Evolutionary conservation across 1,140 invertebrate species (phyloP), one percentile per base, ranked within the genome.

Genomic region (Olivierus martensii): DNA sequence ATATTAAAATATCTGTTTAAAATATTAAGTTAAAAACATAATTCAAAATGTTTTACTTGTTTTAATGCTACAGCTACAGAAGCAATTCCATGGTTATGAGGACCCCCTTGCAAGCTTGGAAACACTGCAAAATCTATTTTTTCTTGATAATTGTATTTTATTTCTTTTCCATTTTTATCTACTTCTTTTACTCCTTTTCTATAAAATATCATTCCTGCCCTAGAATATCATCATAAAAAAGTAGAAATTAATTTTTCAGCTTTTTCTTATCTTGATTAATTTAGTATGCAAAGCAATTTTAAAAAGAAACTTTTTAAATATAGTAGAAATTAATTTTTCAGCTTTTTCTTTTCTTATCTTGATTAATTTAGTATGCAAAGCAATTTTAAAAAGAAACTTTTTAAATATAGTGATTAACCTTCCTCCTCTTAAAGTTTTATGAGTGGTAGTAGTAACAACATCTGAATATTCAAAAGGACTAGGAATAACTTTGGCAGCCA

Each of bases 81-180:
- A 52, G 75, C 79, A 64, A 83, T 82, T 14, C 78, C 75, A 62
- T 82, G 77, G 59, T 80, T 80, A 62, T 82, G 79, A 44, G 80
- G 80, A 18, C 80, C 80, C 21, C 80, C 80, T 65, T 83, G 80
- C 19, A 81, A 66, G 18, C 78, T 76, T 3, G 80, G 80, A 63
- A 82, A 82, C 3, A 83, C 77, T n/a, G 80, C 79, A 56, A 73
- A 70, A 63, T 82, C 78, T 51, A 82, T 74, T 60, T 72, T 74
- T 53, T 67, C 68, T 62, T 79, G 77, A 50, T 78, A 65, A 61
- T 81, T 76, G 64, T 80, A 81, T 64, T 72, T 70, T 28, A 72
- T 69, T 49, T 75, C 67, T 49, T 75, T 71, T n/a, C 77, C 78
- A 61, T 74, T 75, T 39, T 62, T 62, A 51, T 66, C 59, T 12